phyloP scores from a whole-genome alignment of 2,888 invertebrate species.

The Sacculina carcini region DNA sequence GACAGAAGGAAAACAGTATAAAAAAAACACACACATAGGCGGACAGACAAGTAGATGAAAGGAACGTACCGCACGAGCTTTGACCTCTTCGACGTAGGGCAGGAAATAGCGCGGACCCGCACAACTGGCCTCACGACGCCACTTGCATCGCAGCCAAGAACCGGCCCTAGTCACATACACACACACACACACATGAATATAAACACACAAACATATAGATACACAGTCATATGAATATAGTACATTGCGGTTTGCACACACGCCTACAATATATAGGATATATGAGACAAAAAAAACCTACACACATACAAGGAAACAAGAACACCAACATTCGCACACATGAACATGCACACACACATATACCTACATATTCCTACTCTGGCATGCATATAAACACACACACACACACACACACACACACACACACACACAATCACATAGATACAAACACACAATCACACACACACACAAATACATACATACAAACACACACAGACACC shows the following conservation, averaged over 20 bases:
- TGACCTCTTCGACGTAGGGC: slow-evolving; percentile 87
- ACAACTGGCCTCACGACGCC: slow-evolving; percentile 19
- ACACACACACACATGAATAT: neutral
- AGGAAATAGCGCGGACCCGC: slow-evolving; percentile 67
- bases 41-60: neutral
- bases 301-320: neutral
- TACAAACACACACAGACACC: too few relatives aligned
- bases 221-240: neutral
- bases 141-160: slow-evolving; percentile 16
- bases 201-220: neutral
- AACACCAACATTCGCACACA: neutral
- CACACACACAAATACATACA: too few relatives aligned
- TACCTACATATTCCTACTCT: neutral
- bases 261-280: neutral
- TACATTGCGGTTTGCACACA: neutral
- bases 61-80: slow-evolving; percentile 26
- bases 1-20: too few relatives aligned
- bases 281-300: neutral
- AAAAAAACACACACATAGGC: neutral
- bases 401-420: too few relatives aligned
- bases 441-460: too few relatives aligned
- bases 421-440: too few relatives aligned
- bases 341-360: neutral
- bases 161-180: slow-evolving; percentile 30
- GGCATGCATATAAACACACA: too few relatives aligned